Evolutionary conservation across 1,140 invertebrate species (phyloP), one percentile per base, ranked within the genome.

Genomic region (Aphis gossypii): DNA sequence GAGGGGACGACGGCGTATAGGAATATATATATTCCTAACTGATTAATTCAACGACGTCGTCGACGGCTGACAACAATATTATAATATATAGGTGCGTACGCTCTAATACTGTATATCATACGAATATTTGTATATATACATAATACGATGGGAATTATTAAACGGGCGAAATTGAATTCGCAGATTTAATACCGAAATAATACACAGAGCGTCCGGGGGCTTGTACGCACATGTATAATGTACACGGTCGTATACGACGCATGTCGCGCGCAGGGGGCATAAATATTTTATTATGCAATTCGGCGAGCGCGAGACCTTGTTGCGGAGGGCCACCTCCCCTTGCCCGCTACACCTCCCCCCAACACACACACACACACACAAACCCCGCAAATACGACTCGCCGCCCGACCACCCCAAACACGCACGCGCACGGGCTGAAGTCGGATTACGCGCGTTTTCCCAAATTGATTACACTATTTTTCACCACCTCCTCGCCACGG

Each of bases 121-220:
- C 60, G 60, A n/a, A 76, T 76, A 76, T 76, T 76, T 76, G 60
- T 76, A n/a, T n/a, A 18, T 46, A 46, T 46, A 46, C 44, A 46
- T 46, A 46, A 46, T n/a, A 76, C 44, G 38, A n/a, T 23, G 90
- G 41, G 23, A 92, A 92, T 92, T 76, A 92, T 92, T 92, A n/a
- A 92, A 92, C 90, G 90, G n/a, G 41, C 41, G 35, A 44, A 82
- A 92, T 92, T 92, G 90, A 92, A 92, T 82, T 90, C 54, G 56
- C 89, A 18, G 89, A 90, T 90, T 90, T 90, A 90, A 90, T 68
- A 44, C 51, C 54, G 89, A 46, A 90, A 56, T 90, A 90, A 60
- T 90, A 41, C 60, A 46, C 60, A 46, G 46, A 48, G 87, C 87
- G 44, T 46, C 20, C 87, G 44, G 87, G 86, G 25, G 87, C 46